Percentiles rank a stretch among this genome's conserved stretches.
Conservation (phyloP, 2,113 vertebrate species). For the Trogon melanurus region DNA sequence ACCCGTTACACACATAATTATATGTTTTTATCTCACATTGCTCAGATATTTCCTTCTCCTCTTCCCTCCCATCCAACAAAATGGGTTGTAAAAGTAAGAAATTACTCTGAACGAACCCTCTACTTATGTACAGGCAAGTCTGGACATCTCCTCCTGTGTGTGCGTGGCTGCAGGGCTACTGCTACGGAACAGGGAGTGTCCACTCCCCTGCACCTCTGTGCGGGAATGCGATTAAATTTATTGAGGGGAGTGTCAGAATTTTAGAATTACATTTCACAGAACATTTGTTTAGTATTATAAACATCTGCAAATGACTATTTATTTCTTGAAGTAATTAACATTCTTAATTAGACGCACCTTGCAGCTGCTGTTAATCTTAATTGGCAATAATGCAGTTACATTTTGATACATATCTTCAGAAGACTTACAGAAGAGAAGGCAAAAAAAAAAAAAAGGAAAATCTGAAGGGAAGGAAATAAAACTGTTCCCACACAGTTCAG, state of each 20-base stretch:
- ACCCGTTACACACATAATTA: neutral
- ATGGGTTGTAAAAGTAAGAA: neutral
- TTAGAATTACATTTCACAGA: constrained; percentile 41
- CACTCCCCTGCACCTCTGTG: neutral
- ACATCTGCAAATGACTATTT: constrained; percentile 77
- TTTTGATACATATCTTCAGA: constrained; percentile 75
- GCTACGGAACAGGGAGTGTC: neutral
- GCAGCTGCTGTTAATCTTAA: constrained; percentile 78
- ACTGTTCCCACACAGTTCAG: constrained; percentile 86
- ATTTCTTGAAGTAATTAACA: constrained; percentile 77
- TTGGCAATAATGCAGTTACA: constrained; percentile 76
- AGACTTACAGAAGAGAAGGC: constrained; percentile 47
- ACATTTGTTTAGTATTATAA: constrained; percentile 67
- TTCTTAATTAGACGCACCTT: constrained; percentile 81
- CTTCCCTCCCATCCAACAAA: neutral
- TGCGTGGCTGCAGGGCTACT: rapidly evolving
- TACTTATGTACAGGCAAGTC: neutral
- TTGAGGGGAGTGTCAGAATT: neutral
- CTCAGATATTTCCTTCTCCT: neutral
- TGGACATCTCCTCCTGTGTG: neutral
- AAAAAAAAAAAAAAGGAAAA: neutral
- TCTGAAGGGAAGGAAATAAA: constrained; percentile 76
- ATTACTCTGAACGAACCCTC: neutral
- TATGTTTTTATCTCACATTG: neutral
- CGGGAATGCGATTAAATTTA: neutral